Evolutionary conservation across 1,140 invertebrate genomes (phyloP).

Genomic region (Odontomachus brunneus): DNA sequence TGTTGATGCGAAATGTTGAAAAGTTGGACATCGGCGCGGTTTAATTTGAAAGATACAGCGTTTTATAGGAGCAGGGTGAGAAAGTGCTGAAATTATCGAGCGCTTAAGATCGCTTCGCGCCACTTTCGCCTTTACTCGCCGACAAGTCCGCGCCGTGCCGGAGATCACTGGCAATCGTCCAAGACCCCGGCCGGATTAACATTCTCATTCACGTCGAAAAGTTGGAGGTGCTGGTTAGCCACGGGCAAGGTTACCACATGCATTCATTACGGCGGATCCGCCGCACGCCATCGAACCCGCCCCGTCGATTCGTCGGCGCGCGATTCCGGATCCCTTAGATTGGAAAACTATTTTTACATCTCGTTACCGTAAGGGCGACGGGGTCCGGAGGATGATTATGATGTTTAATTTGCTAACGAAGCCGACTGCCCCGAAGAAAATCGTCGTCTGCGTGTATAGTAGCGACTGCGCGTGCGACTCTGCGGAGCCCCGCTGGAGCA

Average conservation of each 20-base stretch:
- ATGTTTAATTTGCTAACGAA: constrained; percentile 63
- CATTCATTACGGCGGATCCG: constrained; percentile 36
- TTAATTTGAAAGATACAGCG: background rate
- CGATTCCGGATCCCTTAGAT: background rate
- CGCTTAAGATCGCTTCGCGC: constrained; percentile 64
- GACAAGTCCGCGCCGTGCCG: constrained; percentile 57
- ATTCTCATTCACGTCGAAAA: constrained; percentile 69
- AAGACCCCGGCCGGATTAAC: constrained; percentile 77
- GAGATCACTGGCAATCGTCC: constrained; percentile 75
- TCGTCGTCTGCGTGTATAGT: constrained; percentile 43
- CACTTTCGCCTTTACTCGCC: constrained; percentile 56
- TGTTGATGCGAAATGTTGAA: too few relatives aligned
- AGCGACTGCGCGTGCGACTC: constrained; percentile 50
- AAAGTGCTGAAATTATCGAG: constrained; percentile 45
- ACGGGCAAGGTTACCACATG: constrained; percentile 32
- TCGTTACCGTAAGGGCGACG: constrained; percentile 34
- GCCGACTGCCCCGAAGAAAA: constrained; percentile 7
- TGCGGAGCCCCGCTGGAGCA: background rate
- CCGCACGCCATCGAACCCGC: background rate
- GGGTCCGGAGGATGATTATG: constrained; percentile 45
- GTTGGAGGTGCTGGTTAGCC: constrained; percentile 36
- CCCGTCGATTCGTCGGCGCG: background rate
- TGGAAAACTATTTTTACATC: constrained; percentile 16
- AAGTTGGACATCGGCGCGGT: too few relatives aligned
- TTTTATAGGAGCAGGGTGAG: background rate